Conservation (phyloP, 2,113 vertebrate genomes). For the Zapornia atra region DNA sequence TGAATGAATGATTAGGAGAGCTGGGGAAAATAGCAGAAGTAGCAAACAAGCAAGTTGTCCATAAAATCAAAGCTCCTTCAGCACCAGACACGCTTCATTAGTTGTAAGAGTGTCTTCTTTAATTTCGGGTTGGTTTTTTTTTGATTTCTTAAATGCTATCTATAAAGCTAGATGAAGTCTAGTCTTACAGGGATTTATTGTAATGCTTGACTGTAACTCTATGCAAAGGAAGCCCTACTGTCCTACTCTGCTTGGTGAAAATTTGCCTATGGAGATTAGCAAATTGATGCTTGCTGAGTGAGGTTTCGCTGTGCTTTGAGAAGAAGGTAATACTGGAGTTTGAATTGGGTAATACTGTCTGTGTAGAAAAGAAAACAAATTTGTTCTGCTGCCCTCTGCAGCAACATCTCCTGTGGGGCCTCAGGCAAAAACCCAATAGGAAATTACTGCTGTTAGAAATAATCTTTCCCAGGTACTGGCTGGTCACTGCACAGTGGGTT, state of each 20-base stretch:
- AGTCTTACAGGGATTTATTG: neutral
- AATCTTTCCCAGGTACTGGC: neutral
- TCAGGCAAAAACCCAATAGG: neutral
- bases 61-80: neutral
- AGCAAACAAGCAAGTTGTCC: neutral
- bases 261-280: conserved; percentile 19
- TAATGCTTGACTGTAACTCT: neutral
- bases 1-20: neutral
- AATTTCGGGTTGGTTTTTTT: no score
- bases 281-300: neutral
- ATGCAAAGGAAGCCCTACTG: neutral
- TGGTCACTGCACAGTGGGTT: neutral
- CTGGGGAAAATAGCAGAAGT: neutral
- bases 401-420: neutral
- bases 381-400: neutral
- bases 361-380: neutral
- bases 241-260: neutral
- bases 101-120: neutral
- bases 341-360: neutral
- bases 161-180: neutral
- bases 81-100: neutral
- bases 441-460: neutral
- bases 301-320: neutral
- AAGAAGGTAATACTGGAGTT: neutral
- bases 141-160: neutral